These are phyloP conservation scores for Antennarius maculatus DNA, from an alignment of 2,797 vertebrate species.

Conservation along the genomic window DNA sequence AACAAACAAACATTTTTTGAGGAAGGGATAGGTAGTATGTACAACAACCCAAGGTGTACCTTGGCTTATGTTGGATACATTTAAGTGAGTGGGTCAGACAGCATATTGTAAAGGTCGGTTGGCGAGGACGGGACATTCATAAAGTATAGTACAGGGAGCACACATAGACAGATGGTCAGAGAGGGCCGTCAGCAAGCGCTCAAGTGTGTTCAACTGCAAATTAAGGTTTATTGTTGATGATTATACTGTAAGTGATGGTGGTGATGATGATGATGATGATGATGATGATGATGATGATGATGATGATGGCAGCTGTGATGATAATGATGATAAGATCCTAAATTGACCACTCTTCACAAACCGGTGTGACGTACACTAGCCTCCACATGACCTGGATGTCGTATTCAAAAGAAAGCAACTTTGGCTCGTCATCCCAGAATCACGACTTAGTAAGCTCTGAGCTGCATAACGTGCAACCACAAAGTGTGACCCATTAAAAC, in stretches of 20 bases:
- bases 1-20: conserved; percentile 16
- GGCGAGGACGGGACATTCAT: conserved; percentile 18
- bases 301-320: conserved; percentile 8
- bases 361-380: conserved; percentile 7
- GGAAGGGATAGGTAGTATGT: not conserved
- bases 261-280: conserved; percentile 13
- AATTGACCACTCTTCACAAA: conserved; percentile 47
- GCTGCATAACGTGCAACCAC: not conserved
- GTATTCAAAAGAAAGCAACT: not conserved
- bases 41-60: conserved; percentile 1
- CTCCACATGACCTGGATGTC: conserved; percentile 19
- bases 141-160: conserved; percentile 32
- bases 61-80: no score
- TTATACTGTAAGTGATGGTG: conserved; percentile 38
- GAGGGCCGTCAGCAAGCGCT: conserved; percentile 38
- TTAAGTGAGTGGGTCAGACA: not conserved
- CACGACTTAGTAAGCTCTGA: not conserved
- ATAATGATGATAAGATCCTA: conserved; percentile 34
- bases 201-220: conserved; percentile 43
- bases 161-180: conserved; percentile 44
- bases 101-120: conserved; percentile 18
- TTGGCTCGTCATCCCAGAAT: not conserved
- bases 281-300: conserved; percentile 5
- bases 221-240: conserved; percentile 48
- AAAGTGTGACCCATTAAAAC: conserved; percentile 22